phyloP scores from a whole-genome alignment of 1,140 invertebrate genomes.

The Rhizoglyphus robini region DNA sequence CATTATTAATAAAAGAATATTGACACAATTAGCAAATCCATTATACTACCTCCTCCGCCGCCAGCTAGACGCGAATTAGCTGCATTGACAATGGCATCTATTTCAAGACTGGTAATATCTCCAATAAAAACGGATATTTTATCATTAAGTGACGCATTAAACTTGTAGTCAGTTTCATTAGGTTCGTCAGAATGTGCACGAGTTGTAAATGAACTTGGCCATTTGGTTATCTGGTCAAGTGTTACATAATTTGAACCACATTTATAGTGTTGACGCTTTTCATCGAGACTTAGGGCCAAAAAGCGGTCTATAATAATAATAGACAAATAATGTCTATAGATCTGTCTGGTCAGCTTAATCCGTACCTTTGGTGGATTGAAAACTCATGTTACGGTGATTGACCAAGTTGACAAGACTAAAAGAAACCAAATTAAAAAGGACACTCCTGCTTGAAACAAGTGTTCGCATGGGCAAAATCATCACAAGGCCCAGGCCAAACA shows the following conservation, averaged over 20 bases:
- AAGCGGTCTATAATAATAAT: slow-evolving; percentile 27
- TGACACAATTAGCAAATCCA: no score
- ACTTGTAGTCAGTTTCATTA: slow-evolving; percentile 16
- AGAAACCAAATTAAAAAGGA: background rate
- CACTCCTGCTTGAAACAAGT: no score
- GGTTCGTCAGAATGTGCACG: background rate
- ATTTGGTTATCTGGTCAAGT: slow-evolving; percentile 36
- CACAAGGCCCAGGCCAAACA: no score
- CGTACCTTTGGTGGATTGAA: slow-evolving; percentile 10
- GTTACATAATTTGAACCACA: slow-evolving; percentile 34
- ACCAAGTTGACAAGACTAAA: background rate
- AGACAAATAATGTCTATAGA: no score
- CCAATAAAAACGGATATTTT: slow-evolving; percentile 39
- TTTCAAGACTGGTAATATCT: slow-evolving; percentile 72
- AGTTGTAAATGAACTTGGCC: background rate
- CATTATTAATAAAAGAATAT: slow-evolving; percentile 4
- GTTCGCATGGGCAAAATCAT: no score
- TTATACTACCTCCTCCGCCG: slow-evolving; percentile 52
- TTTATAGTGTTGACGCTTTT: slow-evolving; percentile 43
- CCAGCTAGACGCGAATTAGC: slow-evolving; percentile 62
- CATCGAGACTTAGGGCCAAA: slow-evolving; percentile 38
- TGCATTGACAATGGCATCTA: slow-evolving; percentile 84
- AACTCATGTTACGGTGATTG: slow-evolving; percentile 17
- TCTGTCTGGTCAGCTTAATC: no score
- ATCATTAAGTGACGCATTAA: slow-evolving; percentile 23